phyloP scores from a whole-genome alignment of 2,113 vertebrate species.

The Atrichornis clamosus region DNA sequence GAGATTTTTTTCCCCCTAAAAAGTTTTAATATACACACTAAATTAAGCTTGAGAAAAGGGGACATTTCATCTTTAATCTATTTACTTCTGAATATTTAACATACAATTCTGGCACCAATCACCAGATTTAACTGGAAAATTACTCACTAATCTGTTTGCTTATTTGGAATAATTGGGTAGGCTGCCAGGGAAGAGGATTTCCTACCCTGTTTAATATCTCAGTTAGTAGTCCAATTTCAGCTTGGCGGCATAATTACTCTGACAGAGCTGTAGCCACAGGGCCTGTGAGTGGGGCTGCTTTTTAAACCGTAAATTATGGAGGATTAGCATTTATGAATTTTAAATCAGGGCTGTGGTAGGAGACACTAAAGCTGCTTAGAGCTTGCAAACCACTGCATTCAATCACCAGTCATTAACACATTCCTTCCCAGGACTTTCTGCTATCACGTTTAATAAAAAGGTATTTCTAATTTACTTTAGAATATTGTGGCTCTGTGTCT shows the following conservation, averaged over 20 bases:
- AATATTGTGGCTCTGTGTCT: neutral
- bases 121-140: conserved; percentile 97
- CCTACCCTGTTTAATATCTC: conserved; percentile 97
- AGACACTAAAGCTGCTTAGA: conserved; percentile 99
- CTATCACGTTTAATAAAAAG: conserved; percentile 15
- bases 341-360: conserved; percentile 99
- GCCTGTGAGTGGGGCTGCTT: conserved; percentile 98
- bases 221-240: conserved; percentile 98
- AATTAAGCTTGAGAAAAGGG: conserved; percentile 80
- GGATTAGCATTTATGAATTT: conserved; percentile 99
- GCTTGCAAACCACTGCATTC: conserved; percentile 92
- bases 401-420: conserved; percentile 85
- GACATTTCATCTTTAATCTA: conserved; percentile 91
- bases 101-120: conserved; percentile 92
- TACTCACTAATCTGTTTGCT: conserved; percentile 99
- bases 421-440: conserved; percentile 72
- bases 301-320: conserved; percentile 99
- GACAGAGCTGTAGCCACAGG: conserved; percentile 99
- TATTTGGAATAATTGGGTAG: conserved; percentile 99
- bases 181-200: conserved; percentile 95
- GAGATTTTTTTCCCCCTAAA: conserved; percentile 61
- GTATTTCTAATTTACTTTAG: conserved; percentile 12
- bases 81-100: conserved; percentile 96
- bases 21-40: conserved; percentile 84
- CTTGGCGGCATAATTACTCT: conserved; percentile 99